A percentile compares a stretch with the other conserved stretches of the same genome.
Conservation (phyloP, 2,113 vertebrate genomes). For the Bostrychus sinensis region DNA sequence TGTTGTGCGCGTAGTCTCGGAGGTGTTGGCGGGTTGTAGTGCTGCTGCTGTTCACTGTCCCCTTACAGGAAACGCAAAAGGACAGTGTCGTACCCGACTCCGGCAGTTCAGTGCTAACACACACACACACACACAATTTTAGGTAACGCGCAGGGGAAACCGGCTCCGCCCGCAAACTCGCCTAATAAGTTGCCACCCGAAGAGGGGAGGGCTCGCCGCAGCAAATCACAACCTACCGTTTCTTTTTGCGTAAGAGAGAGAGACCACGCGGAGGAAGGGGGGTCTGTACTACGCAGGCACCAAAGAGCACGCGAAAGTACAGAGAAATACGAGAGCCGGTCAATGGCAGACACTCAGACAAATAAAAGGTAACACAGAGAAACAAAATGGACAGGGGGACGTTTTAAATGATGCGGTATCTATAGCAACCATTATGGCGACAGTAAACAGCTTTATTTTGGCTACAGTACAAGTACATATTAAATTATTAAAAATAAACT, state of each 20-base stretch:
- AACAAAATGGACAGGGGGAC: background rate
- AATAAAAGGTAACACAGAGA: background rate
- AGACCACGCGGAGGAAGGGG: conserved; percentile 11
- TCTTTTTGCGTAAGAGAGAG: conserved; percentile 68
- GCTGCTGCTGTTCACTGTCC: conserved; percentile 42
- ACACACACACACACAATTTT: conserved; percentile 60
- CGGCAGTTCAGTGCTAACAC: conserved; percentile 35
- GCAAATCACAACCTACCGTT: conserved; percentile 71
- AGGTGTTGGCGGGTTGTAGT: conserved; percentile 1
- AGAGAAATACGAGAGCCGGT: background rate
- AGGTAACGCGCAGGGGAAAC: conserved; percentile 57
- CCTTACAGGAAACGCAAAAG: conserved; percentile 67
- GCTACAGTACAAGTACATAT: too few species aligned
- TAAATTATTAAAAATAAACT: too few species aligned
- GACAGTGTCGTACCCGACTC: conserved; percentile 72
- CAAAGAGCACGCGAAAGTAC: background rate
- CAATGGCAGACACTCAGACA: background rate
- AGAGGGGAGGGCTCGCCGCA: conserved; percentile 53
- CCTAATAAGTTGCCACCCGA: conserved; percentile 73
- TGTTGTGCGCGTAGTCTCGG: background rate
- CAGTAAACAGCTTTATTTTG: too few species aligned
- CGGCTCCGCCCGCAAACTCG: conserved; percentile 70
- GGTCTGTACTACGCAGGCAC: conserved; percentile 5
- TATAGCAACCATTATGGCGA: conserved; percentile 18
- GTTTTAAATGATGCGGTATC: conserved; percentile 12